Base-by-base conservation (phyloP, 2,888 invertebrate species). In the Gortyna flavago region DNA sequence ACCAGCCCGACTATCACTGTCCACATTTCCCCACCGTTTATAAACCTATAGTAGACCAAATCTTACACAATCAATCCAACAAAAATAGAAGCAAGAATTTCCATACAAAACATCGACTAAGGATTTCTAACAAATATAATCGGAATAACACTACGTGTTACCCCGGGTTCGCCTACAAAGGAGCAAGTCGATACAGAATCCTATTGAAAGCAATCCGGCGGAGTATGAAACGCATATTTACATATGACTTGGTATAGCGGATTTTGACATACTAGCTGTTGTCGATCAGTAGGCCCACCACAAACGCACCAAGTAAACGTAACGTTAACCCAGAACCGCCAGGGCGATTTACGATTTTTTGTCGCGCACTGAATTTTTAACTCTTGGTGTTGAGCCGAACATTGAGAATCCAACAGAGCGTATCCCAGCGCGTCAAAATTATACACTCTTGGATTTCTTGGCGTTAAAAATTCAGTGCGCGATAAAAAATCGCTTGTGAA, bases 241-340 rank as follows among this genome's bases (percentile, higher is more conserved):
- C 88, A 88, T 88, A 85, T 83, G 81, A 86, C 89, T 88, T 80
- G 83, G 62, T 69, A 81, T 44, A 65, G 51, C 69, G 75, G 87
- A 80, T 84, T 84, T 74, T 75, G 81, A 67, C 71, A 69, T 59
- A 72, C 71, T 71, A 54, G 35, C 64, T 66, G 3, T 54, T 64
- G 1, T 54, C 66, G 59, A 62, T 64, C 69, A 64, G 21, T 38
- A 18, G 35, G 69, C 35, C 65, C 13, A n/a, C 0, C 7, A 64
- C 0, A 13, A 64, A 64, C 7, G n/a, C 13, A 2, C 35, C n/a
- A 18, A 69, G 4, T 35, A 38, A 38, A 35, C 68, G 35, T 9
- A 2, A 61, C 21, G 21, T 61, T 4, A 61, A 2, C 29, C 57
- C 51, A 51, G 21, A 41, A 41, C 7, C 21, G 51, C 7, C 7